Evolutionary conservation across 2,113 vertebrate genomes (phyloP), one percentile per base, ranked within the genome.

Genomic region (Leucopsar rothschildi): DNA sequence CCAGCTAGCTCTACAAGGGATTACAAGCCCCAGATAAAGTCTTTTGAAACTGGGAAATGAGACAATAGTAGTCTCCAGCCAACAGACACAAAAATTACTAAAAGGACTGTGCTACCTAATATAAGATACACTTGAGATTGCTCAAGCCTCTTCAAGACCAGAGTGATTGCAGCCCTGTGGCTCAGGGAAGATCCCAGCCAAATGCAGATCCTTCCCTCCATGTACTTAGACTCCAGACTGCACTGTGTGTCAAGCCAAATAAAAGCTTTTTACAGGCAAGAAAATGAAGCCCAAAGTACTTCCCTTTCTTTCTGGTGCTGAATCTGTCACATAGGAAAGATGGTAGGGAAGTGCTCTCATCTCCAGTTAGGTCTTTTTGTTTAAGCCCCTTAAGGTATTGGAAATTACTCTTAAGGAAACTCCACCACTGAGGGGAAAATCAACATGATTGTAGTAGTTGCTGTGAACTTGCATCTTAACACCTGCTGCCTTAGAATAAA

Each of bases 191-290:
- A 66, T 63, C 19, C 21, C 20, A 45, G 15, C 2, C 8, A 3
- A 35, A 19, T 59, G 37, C 24, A 82, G 35, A 53, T 8, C 4
- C 14, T 86, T 80, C 17, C 17, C 8, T 76, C 33, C 29, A 6
- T 13, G 21, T n/a, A 17, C 5, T 3, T 20, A 69, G 15, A 44
- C 6, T 47, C 21, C 81, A 88, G 21, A 11, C 18, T 64, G 24
- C 12, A 37, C 6, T 1, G 0, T 0, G 0, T 55, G 22, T 27
- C 1, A 10, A 72, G 53, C 1, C 22, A 64, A 73, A 61, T 9
- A 29, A 37, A n/a, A 39, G 3, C 10, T 22, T 42, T 92, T 88
- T 72, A 24, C 18, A 39, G 47, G 21, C 39, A n/a, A 59, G 29
- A 79, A 90, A 92, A 53, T 35, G 2, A 78, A 92, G n/a, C 5